Percentiles rank a stretch among this genome's conserved stretches.
Evolutionary conservation across 2,797 vertebrate genomes (phyloP).

Genomic region (Anableps anableps): DNA sequence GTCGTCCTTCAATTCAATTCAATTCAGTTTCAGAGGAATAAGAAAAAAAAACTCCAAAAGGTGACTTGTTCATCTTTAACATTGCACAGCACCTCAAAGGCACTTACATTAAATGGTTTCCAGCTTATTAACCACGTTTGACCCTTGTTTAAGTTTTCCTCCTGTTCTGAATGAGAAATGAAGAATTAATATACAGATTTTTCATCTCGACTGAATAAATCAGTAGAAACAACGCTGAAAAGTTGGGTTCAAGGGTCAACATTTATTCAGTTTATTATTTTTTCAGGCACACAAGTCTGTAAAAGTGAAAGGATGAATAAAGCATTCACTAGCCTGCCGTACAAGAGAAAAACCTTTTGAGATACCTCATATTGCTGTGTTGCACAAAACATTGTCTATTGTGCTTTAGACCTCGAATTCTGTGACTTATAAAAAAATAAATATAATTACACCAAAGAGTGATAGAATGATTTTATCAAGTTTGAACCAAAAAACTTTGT

Average conservation of each 20-base stretch:
- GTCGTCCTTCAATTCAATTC: too few species aligned
- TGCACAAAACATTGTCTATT: slow-evolving; percentile 14
- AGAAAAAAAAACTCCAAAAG: slow-evolving; percentile 43
- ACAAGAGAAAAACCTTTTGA: slow-evolving; percentile 38
- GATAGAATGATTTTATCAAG: slow-evolving; percentile 26
- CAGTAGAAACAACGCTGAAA: slow-evolving; percentile 21
- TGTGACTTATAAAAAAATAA: slow-evolving; percentile 25
- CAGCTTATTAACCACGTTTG: slow-evolving; percentile 64
- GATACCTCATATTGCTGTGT: slow-evolving; percentile 6
- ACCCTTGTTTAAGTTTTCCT: slow-evolving; percentile 44
- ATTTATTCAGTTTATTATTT: slow-evolving; percentile 32
- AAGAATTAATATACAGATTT: slow-evolving; percentile 38
- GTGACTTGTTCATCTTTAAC: slow-evolving; percentile 68
- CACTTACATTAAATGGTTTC: slow-evolving; percentile 51
- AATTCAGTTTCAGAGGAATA: slow-evolving; percentile 45
- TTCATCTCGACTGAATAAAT: slow-evolving; percentile 33
- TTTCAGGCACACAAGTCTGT: neutral
- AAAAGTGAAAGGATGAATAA: slow-evolving; percentile 33
- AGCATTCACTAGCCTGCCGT: slow-evolving; percentile 9
- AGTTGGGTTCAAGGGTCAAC: slow-evolving; percentile 46
- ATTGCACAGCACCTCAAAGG: slow-evolving; percentile 53
- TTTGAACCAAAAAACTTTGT: slow-evolving; percentile 13
- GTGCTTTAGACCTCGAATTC: slow-evolving; percentile 3
- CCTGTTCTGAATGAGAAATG: slow-evolving; percentile 45
- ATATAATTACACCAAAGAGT: slow-evolving; percentile 23